Base-by-base conservation (phyloP, 1,140 invertebrate species). In the Drosophila nasuta region DNA sequence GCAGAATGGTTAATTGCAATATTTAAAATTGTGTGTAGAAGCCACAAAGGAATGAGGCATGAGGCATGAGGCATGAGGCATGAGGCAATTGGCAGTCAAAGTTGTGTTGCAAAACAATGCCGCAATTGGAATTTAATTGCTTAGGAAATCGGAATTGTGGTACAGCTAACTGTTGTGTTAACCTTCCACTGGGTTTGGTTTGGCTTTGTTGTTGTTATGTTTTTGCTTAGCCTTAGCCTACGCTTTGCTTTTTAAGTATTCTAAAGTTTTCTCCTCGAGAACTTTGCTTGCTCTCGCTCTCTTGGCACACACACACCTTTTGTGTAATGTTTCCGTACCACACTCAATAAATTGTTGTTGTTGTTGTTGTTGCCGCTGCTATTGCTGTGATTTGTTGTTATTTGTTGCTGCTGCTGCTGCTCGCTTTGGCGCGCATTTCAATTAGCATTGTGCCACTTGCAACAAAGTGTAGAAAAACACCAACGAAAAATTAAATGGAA, bases 381-480 rank as follows among this genome's bases (percentile, higher is more conserved):
- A 33, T 52, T 54, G 58, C 28, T 71, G 54, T 67, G 54, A 43
- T 63, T 69, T 59, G 33, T 56, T 75, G 48, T 49, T 48, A 43
- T 57, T 70, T 45, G 13, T 13, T 68, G 10, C 20, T 63, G 20
- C 17, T 20, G 20, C 20, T 20, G 20, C 20, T 68, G 10, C 38
- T 63, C 35, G 25, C 11, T 77, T 63, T 49, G 69, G 65, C 63
- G 62, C 58, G 81, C 74, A 85, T 85, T 86, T 78, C 78, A 85
- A 86, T 81, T 81, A 81, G 82, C 81, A 81, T 70, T 66, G 69
- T 69, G 83, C 70, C 65, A 79, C 75, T 79, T 82, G 79, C 75
- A 60, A 70, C 75, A 74, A 75, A 60, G 46, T 25, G 51, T 56
- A 71, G 46, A 45, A 28, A 6, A 72, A 45, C 58, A 13, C 41